Evolutionary conservation across 1,140 invertebrate genomes (phyloP).

Genomic region (Orchesella cincta): DNA sequence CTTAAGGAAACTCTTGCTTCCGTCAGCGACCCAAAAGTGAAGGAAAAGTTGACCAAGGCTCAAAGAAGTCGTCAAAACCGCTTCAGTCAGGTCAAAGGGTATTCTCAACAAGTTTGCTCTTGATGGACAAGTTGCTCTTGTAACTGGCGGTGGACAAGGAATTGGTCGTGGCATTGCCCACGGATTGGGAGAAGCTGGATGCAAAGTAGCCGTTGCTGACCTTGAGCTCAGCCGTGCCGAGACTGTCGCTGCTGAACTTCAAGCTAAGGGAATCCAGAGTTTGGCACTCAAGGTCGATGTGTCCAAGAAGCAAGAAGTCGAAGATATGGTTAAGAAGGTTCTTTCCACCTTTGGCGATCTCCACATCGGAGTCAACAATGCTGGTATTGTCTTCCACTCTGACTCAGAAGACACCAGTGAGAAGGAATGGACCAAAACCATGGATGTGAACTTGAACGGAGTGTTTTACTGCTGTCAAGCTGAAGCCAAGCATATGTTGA

Average conservation of each 20-base stretch:
- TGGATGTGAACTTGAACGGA: slow-evolving; percentile 43
- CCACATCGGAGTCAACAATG: slow-evolving; percentile 50
- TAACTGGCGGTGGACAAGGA: slow-evolving; percentile 47
- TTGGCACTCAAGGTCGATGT: slow-evolving; percentile 49
- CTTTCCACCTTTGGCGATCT: slow-evolving; percentile 45
- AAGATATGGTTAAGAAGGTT: slow-evolving; percentile 47
- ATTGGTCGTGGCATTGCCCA: slow-evolving; percentile 45
- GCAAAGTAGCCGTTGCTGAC: slow-evolving; percentile 47
- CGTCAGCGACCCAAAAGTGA: slow-evolving; percentile 11
- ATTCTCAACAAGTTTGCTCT: slow-evolving; percentile 44
- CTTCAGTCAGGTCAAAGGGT: slow-evolving; percentile 30
- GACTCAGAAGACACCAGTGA: slow-evolving; percentile 40
- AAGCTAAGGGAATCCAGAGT: slow-evolving; percentile 42
- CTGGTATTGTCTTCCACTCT: slow-evolving; percentile 46
- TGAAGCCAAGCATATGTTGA: slow-evolving; percentile 45
- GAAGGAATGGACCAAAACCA: slow-evolving; percentile 39
- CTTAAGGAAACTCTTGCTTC: slow-evolving; percentile 32
- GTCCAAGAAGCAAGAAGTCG: slow-evolving; percentile 47
- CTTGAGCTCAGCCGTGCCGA: slow-evolving; percentile 42
- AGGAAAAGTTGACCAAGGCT: slow-evolving; percentile 26
- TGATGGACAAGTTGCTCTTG: slow-evolving; percentile 46
- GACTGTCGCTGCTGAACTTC: slow-evolving; percentile 39
- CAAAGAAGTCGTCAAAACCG: slow-evolving; percentile 27
- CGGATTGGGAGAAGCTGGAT: slow-evolving; percentile 48
- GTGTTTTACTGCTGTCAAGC: slow-evolving; percentile 48